Conservation (phyloP, 2,113 vertebrate species). For the Egretta garzetta region DNA sequence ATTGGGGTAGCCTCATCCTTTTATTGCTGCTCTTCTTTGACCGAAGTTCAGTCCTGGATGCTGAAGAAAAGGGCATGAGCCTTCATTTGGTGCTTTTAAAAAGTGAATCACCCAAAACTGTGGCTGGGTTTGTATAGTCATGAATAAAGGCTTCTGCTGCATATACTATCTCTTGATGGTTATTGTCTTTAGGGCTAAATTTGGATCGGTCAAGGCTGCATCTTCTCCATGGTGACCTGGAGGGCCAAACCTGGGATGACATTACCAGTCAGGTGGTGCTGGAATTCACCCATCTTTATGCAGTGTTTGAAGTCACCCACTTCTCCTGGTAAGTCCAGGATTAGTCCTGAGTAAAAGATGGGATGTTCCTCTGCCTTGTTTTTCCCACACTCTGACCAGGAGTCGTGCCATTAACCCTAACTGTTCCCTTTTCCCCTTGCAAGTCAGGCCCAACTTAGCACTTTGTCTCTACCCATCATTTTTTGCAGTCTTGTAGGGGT, state of each 20-base stretch:
- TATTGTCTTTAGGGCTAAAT: slow-evolving; percentile 78
- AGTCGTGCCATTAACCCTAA: background rate
- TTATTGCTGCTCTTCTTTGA: background rate
- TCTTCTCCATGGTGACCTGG: slow-evolving; percentile 85
- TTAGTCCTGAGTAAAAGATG: background rate
- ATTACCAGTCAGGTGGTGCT: slow-evolving; percentile 87
- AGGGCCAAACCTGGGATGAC: slow-evolving; percentile 88
- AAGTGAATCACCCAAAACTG: background rate
- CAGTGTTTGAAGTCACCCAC: slow-evolving; percentile 89
- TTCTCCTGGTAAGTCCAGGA: slow-evolving; percentile 90
- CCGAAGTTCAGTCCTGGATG: background rate
- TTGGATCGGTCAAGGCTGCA: slow-evolving; percentile 82
- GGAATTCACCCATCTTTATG: slow-evolving; percentile 88
- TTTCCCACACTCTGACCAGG: background rate
- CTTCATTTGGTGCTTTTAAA: background rate
- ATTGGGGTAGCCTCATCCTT: background rate
- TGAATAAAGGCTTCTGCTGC: background rate
- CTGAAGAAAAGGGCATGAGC: background rate
- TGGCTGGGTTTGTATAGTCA: background rate
- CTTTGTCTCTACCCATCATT: background rate
- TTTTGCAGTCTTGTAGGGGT: background rate
- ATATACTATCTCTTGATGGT: background rate
- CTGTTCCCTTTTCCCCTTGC: background rate
- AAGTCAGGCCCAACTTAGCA: background rate
- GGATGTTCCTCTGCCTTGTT: background rate